Percentiles rank a stretch among this genome's conserved stretches.
These are phyloP conservation scores for Arenicola marina DNA, from an alignment of 2,888 invertebrate genomes.

Conservation along the genomic window DNA sequence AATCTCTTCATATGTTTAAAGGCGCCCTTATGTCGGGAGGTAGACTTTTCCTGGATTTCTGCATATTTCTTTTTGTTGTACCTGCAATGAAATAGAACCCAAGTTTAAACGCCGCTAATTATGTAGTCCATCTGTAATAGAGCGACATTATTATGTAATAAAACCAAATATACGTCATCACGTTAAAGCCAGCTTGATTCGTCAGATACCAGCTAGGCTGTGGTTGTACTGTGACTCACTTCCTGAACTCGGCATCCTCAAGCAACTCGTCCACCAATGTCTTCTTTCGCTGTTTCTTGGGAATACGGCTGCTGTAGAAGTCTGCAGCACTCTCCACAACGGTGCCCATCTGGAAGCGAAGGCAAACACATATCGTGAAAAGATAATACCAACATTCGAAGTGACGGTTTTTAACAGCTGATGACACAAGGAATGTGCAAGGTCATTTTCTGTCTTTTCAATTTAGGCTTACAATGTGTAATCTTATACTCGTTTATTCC, in stretches of 20 bases:
- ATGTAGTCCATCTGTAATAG: background rate
- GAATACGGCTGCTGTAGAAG: constrained; percentile 77
- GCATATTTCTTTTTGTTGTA: constrained; percentile 1
- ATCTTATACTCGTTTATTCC: too few species aligned
- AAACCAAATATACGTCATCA: too few species aligned
- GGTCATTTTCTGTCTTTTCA: too few species aligned
- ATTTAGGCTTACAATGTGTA: too few species aligned
- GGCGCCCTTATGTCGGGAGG: background rate
- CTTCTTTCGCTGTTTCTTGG: constrained; percentile 83
- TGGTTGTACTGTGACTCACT: constrained; percentile 40
- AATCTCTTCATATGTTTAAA: constrained; percentile 1
- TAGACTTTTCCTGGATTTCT: background rate
- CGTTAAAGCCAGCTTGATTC: too few species aligned
- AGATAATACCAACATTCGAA: too few species aligned
- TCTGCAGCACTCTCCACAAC: constrained; percentile 82
- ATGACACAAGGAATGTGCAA: too few species aligned
- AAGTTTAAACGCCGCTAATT: background rate
- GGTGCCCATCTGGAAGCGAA: constrained; percentile 62
- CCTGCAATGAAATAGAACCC: background rate
- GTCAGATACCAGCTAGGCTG: background rate
- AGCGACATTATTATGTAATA: background rate
- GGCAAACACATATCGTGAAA: too few species aligned
- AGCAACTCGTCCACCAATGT: constrained; percentile 93
- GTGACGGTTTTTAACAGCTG: too few species aligned
- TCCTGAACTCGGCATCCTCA: constrained; percentile 79